Evolutionary conservation across 2,113 vertebrate genomes (phyloP), one percentile per base, ranked within the genome.

Genomic region (Centropus bengalensis): DNA sequence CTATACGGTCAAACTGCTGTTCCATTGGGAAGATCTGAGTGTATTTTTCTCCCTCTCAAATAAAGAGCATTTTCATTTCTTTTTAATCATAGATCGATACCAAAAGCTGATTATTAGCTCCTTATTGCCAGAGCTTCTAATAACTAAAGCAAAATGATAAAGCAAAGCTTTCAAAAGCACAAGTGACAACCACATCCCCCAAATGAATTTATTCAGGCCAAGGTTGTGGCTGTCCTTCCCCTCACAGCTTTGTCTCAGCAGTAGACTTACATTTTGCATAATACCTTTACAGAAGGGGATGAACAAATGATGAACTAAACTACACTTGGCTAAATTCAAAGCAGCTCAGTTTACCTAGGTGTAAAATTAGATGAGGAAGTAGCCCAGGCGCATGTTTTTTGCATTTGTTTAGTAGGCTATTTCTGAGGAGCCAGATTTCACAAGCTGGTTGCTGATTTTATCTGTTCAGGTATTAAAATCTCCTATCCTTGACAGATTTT

Each of bases 351-450:
- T 91, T 81, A 76, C 21, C 23, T 27, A 13, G 64, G 62, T 60
- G 44, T 62, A 87, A 91, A 93, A 75, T 84, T 55, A 85, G 52
- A 87, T 60, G 44, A 75, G 81, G 83, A 89, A 76, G 58, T 27
- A 51, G 66, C 62, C 51, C 28, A 5, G 30, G 38, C 60, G 14
- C 49, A 71, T 40, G 81, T 93, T 86, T 84, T 84, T 89, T 27
- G 3, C 23, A 7, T 27, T 89, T 18, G 28, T n/a, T 55, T 32
- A n/a, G 66, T 12, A 23, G 62, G 85, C 62, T 64, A 2, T 82
- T 87, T 87, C 60, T 30, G 49, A 83, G 83, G 66, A 91, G 27
- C 69, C 64, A 91, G 82, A 76, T 73, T 77, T 88, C 87, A 70
- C 66, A 52, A 49, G 52, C 60, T 62, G 28, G 13, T 32, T 33